Percentiles rank a stretch among this genome's conserved stretches.
Evolutionary conservation across 2,888 invertebrate species (phyloP).

Genomic region (Ommatoiulus sabulosus): DNA sequence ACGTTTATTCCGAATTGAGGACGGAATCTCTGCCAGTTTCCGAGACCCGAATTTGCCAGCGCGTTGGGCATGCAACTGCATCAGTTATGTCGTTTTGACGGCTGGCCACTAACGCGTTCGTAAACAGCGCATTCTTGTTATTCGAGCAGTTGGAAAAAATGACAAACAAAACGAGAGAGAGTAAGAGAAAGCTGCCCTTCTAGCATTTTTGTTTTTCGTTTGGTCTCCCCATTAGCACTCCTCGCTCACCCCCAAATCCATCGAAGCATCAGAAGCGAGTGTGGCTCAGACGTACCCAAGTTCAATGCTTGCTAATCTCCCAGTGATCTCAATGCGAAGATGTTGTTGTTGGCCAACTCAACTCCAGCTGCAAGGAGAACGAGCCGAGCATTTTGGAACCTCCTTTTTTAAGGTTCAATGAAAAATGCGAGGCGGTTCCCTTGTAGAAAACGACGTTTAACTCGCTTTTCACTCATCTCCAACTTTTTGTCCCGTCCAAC

Average conservation of each 20-base stretch:
- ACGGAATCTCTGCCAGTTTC: not conserved
- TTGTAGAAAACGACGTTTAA: not conserved
- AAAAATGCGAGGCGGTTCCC: not conserved
- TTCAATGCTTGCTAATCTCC: conserved; percentile 45
- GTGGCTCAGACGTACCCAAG: conserved; percentile 2
- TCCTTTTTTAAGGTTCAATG: not conserved
- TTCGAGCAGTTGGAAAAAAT: not conserved
- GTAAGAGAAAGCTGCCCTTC: not conserved
- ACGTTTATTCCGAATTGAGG: not conserved
- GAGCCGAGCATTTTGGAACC: not conserved
- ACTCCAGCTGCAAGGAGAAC: not conserved
- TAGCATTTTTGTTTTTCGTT: conserved; percentile 2
- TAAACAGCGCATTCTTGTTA: conserved; percentile 1
- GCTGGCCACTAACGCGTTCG: not conserved
- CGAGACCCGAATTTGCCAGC: not conserved
- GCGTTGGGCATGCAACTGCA: not conserved
- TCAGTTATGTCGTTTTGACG: not conserved
- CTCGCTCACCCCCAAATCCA: not conserved
- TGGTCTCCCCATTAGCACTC: not conserved
- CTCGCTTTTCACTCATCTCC: not conserved
- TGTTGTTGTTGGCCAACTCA: conserved; percentile 11
- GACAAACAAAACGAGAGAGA: conserved; percentile 28
- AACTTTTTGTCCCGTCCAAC: not conserved
- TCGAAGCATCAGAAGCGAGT: not conserved
- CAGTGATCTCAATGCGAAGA: conserved; percentile 4